Base-by-base conservation (phyloP, 64 coral and sea anemone genomes). In the Pocillopora verrucosa region DNA sequence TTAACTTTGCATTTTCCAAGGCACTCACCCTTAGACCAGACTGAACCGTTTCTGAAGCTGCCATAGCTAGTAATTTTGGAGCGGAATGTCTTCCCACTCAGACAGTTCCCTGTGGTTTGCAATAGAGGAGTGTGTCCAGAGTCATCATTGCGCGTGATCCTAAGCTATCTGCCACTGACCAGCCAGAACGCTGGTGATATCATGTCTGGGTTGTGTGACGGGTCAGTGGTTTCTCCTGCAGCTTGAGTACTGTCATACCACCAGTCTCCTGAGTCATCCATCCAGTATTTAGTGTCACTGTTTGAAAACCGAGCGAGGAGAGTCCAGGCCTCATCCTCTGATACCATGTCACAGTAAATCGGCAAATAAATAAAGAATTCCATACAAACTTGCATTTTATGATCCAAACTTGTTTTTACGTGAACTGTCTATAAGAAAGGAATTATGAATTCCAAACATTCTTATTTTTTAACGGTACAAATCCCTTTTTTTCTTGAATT, bases 81-180 rank as follows among this genome's bases (percentile, higher is more conserved):
- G 20, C 87, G 65, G 60, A 88, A 88, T 20, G 87, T 88, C 73
- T 62, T 22, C 38, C 74, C 74, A 36, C 58, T 34, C 58, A 77
- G 12, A 57, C 77, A 80, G 77, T 80, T 25, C 59, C 56, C 79
- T 81, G 79, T 81, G 11, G 59, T 81, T 34, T 64, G 79, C 79
- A 81, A 63, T 11, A 81, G 11, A 35, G 79, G 59, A 24, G 72
- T 87, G 22, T 87, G 75, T 19, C 36, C 56, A 75, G 78, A 68
- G 65, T 90, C 89, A 82, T 90, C 89, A 73, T 41, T 81, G 36
- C 89, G 82, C 14, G 90, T 91, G 82, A 91, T 91, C 82, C 86
- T 91, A 17, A 91, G 77, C 59, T 91, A 79, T 9, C 51, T 91
- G 3, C 89, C 89, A 30, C 13, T 84, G 73, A 84, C 69, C 13